Percentiles rank a stretch among this genome's conserved stretches.
These are phyloP conservation scores for Dynastes hyllus DNA, from an alignment of 2,888 invertebrate genomes.

Conservation along the genomic window DNA sequence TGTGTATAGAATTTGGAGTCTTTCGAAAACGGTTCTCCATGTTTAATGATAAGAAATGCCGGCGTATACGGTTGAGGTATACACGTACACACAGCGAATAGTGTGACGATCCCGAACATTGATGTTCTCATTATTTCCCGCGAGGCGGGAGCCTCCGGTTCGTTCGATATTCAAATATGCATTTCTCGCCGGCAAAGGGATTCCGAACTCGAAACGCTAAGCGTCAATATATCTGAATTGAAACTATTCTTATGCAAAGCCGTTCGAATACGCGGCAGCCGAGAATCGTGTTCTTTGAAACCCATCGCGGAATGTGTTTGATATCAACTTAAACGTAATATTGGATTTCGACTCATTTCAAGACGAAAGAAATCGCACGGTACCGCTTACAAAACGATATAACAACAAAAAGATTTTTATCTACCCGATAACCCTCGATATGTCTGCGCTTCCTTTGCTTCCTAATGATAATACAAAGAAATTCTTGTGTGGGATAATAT, in stretches of 20 bases:
- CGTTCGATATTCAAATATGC: constrained; percentile 65
- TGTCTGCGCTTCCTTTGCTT: neutral
- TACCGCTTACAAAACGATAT: constrained; percentile 14
- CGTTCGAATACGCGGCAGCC: constrained; percentile 63
- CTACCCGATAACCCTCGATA: constrained; percentile 1
- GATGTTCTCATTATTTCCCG: constrained; percentile 59
- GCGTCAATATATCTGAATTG: constrained; percentile 66
- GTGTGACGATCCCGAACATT: constrained; percentile 38
- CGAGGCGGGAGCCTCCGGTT: constrained; percentile 10
- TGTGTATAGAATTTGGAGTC: constrained; percentile 20
- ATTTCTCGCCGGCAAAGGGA: constrained; percentile 61
- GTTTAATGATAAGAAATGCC: neutral
- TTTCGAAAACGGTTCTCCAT: constrained; percentile 22
- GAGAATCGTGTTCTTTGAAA: constrained; percentile 63
- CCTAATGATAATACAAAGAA: too few relatives aligned
- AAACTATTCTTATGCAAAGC: constrained; percentile 67
- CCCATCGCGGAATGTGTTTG: constrained; percentile 60
- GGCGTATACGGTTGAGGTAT: neutral
- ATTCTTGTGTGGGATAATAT: too few relatives aligned
- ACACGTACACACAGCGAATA: constrained; percentile 4
- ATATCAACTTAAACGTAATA: constrained; percentile 63
- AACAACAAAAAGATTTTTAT: constrained; percentile 8
- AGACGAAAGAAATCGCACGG: constrained; percentile 5
- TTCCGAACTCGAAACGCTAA: constrained; percentile 66
- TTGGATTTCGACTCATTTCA: constrained; percentile 59